Evolutionary conservation across 2,797 vertebrate species (phyloP), one percentile per base, ranked within the genome.

Genomic region (Enteromius unitaeniatus): DNA sequence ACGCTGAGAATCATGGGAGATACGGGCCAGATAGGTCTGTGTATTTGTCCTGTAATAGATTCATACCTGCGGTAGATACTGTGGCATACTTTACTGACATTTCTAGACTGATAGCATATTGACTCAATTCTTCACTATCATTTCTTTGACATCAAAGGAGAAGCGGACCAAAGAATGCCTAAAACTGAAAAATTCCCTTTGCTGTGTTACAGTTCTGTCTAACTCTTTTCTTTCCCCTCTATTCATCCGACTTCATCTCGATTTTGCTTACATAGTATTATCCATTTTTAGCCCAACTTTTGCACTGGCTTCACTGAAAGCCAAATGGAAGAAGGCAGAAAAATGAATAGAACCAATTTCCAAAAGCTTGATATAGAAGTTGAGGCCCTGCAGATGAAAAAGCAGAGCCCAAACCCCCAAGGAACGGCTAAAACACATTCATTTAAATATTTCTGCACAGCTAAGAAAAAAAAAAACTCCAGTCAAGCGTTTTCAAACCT

Each of bases 301-400:
- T 31, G n/a, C 45, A 70, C 10, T 26, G 26, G 28, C 74, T 8
- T 55, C 58, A 42, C 34, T 65, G 58, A 78, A 65, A 64, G 51
- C 60, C 65, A 70, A 45, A 79, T 40, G 60, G 40, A 78, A 68
- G 62, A 47, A 49, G 28, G 64, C 28, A 80, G 68, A 76, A 62
- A 23, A 62, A 55, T 64, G 49, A 79, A 79, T 79, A 69, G 78
- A 73, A 79, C 51, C 58, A 77, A 84, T 88, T 84, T 86, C 73
- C 55, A 53, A 81, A 76, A 85, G 70, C 53, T 42, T 79, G 67
- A 81, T 58, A 60, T 58, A 67, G 3, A 62, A 67, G 53, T 69
- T 4, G 3, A 72, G 74, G 15, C 68, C 51, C 68, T 74, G 49
- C n/a, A 76, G 84, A 70, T 42, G 60, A 64, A 72, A 76, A 42